These are phyloP conservation scores for Gallirallus australis DNA, from an alignment of 2,797 vertebrate species.

Conservation along the genomic window DNA sequence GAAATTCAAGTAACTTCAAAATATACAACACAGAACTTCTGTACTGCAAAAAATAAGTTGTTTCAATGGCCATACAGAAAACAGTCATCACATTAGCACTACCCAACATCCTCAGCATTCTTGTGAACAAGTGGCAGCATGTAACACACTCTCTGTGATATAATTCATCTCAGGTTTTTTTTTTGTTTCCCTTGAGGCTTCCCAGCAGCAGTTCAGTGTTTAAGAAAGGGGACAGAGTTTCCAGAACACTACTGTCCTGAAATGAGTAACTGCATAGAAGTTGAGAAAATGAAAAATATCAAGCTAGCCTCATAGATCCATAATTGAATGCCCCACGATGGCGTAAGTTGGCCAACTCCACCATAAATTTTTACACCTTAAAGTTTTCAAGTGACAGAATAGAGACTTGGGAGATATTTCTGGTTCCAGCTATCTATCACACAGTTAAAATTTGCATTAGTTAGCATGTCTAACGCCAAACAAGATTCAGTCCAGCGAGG, in stretches of 20 bases:
- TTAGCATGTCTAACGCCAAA: slow-evolving; percentile 31
- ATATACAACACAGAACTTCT: fast-evolving
- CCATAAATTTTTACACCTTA: slow-evolving; percentile 59
- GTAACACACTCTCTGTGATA: neutral
- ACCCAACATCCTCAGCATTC: neutral
- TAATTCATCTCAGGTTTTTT: neutral
- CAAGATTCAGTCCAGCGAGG: slow-evolving; percentile 35
- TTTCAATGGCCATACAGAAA: neutral
- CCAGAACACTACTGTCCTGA: slow-evolving; percentile 42
- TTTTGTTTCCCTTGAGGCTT: slow-evolving; percentile 14
- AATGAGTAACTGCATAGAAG: slow-evolving; percentile 63
- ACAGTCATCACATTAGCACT: neutral
- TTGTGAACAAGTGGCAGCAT: neutral
- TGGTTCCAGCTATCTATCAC: slow-evolving; percentile 58
- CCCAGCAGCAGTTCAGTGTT: slow-evolving; percentile 9
- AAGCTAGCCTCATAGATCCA: slow-evolving; percentile 30
- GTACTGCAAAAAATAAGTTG: neutral
- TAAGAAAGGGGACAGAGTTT: slow-evolving; percentile 30
- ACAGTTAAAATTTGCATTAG: slow-evolving; percentile 53
- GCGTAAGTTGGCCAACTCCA: slow-evolving; percentile 5
- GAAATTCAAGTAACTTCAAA: neutral
- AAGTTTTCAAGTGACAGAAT: slow-evolving; percentile 38
- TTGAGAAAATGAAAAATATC: slow-evolving; percentile 67
- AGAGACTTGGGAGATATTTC: slow-evolving; percentile 41
- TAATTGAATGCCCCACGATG: slow-evolving; percentile 17